These are phyloP conservation scores for Protaetia brevitarsis DNA, from an alignment of 1,140 invertebrate genomes.

Conservation along the genomic window DNA sequence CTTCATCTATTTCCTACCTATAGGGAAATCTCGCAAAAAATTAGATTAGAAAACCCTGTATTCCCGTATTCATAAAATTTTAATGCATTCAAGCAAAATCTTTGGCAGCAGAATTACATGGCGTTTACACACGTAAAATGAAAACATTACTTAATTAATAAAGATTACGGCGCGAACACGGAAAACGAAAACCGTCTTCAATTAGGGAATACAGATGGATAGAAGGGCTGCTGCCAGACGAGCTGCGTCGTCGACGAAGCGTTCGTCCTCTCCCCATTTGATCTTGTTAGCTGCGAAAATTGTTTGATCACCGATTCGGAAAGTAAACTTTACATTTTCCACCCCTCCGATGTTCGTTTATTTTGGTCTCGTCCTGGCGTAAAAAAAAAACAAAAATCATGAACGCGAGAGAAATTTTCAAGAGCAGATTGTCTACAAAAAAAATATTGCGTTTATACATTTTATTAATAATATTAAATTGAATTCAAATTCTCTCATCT, in stretches of 20 bases:
- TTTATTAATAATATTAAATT: neutral
- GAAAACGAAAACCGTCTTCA: slow-evolving; percentile 14
- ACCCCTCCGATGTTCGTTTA: slow-evolving; percentile 28
- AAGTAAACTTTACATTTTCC: slow-evolving; percentile 44
- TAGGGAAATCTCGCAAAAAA: neutral
- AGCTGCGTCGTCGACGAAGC: neutral
- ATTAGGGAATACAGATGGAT: slow-evolving; percentile 19
- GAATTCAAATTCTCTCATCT: too few species aligned
- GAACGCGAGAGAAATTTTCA: neutral
- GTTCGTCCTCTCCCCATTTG: slow-evolving; percentile 24
- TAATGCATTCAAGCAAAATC: neutral
- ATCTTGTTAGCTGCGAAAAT: slow-evolving; percentile 48
- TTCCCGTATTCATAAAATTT: neutral
- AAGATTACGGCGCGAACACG: neutral
- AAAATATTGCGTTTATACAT: neutral
- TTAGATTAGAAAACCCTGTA: neutral
- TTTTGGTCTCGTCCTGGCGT: slow-evolving; percentile 25
- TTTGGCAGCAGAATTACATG: neutral
- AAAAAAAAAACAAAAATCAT: slow-evolving; percentile 8
- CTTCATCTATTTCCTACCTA: neutral
- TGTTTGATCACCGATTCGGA: slow-evolving; percentile 50
- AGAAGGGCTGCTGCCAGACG: neutral
- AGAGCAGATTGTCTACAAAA: neutral
- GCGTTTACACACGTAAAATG: neutral
- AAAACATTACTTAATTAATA: slow-evolving; percentile 21